Conservation (phyloP, 2,797 vertebrate species). For the Lepus townsendii region DNA sequence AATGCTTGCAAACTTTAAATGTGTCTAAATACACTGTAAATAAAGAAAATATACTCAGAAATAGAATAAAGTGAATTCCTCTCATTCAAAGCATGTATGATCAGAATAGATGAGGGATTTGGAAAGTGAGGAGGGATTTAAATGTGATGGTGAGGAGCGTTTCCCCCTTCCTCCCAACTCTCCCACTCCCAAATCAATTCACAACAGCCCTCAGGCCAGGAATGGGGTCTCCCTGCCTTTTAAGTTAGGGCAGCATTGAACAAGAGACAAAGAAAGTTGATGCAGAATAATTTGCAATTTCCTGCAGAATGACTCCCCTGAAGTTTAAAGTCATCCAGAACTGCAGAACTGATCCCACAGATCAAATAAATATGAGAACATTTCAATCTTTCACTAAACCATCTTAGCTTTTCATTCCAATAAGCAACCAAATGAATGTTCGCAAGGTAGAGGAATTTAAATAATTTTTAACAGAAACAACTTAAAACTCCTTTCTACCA, state of each 20-base stretch:
- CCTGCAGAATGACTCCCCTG: slow-evolving; percentile 81
- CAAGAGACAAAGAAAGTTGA: slow-evolving; percentile 75
- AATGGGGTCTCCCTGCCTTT: slow-evolving; percentile 68
- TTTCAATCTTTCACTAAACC: slow-evolving; percentile 69
- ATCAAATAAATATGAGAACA: slow-evolving; percentile 78
- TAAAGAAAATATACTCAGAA: slow-evolving; percentile 67
- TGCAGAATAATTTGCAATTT: slow-evolving; percentile 83
- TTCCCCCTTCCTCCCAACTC: background rate
- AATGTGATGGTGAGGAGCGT: background rate
- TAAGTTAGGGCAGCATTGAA: slow-evolving; percentile 64
- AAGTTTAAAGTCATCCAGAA: slow-evolving; percentile 80
- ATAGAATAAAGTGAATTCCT: slow-evolving; percentile 50
- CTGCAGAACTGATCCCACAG: slow-evolving; percentile 76
- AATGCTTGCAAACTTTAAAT: slow-evolving; percentile 64
- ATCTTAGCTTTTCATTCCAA: slow-evolving; percentile 66
- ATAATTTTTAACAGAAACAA: slow-evolving; percentile 70
- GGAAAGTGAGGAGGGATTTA: slow-evolving; percentile 55
- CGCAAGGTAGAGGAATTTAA: slow-evolving; percentile 73
- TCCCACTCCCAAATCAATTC: slow-evolving; percentile 73
- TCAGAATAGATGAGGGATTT: slow-evolving; percentile 46
- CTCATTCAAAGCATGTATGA: slow-evolving; percentile 34
- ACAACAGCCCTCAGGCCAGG: slow-evolving; percentile 72
- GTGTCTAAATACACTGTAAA: slow-evolving; percentile 51
- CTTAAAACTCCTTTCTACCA: slow-evolving; percentile 33
- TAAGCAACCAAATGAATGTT: slow-evolving; percentile 70